These are phyloP conservation scores for Caenorhabditis brenneri DNA, from an alignment of 1,140 invertebrate genomes.

Conservation along the genomic window DNA sequence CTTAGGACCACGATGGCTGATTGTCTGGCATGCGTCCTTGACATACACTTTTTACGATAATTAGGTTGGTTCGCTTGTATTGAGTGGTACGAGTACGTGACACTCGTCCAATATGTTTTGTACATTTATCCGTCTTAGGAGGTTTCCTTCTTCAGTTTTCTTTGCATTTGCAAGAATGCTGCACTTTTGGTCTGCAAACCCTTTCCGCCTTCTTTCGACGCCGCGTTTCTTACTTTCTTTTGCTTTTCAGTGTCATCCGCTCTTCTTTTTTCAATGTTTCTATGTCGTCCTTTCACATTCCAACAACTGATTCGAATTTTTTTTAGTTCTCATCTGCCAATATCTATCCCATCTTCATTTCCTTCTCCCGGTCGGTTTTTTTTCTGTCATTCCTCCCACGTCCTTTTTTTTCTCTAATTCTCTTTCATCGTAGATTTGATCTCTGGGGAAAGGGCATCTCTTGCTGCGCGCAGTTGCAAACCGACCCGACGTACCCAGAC, in stretches of 20 bases:
- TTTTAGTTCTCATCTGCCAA: background rate
- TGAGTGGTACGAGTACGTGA: too few relatives aligned
- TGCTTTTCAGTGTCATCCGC: background rate
- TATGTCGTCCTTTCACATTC: background rate
- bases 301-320: conserved; percentile 29
- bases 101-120: too few relatives aligned
- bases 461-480: too few relatives aligned
- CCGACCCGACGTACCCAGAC: background rate
- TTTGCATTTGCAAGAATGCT: background rate
- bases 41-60: too few relatives aligned
- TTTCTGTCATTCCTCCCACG: conserved; percentile 26
- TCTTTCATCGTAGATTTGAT: conserved; percentile 1
- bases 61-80: too few relatives aligned
- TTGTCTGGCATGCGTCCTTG: too few relatives aligned
- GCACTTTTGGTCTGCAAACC: conserved; percentile 17
- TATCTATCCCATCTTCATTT: background rate
- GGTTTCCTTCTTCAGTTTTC: background rate
- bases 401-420: background rate
- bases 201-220: background rate
- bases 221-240: background rate
- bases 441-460: conserved; percentile 13
- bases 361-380: conserved; percentile 1
- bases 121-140: background rate
- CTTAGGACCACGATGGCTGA: too few relatives aligned
- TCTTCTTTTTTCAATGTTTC: background rate